Percentiles rank a stretch among this genome's conserved stretches.
These are phyloP conservation scores for Taenioides sp. DNA, from an alignment of 2,797 vertebrate species.

Conservation along the genomic window DNA sequence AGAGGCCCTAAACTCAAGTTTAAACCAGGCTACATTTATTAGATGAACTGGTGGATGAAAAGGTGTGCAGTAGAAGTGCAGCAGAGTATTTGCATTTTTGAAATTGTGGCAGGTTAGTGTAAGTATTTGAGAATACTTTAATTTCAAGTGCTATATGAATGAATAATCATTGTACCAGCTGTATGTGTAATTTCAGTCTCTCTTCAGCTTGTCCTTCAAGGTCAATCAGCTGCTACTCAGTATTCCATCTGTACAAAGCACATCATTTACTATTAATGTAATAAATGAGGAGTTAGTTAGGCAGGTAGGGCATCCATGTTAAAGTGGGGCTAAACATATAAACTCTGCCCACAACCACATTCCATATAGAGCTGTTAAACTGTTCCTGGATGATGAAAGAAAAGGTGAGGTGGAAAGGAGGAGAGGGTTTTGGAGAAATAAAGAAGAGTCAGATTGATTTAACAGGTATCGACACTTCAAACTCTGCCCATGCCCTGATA, in stretches of 20 bases:
- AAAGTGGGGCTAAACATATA: neutral
- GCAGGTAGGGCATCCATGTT: neutral
- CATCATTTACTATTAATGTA: neutral
- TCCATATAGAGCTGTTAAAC: too few species aligned
- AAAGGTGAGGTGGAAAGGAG: too few species aligned
- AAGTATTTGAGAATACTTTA: constrained; percentile 1
- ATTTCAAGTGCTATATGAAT: neutral
- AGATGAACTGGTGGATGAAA: constrained; percentile 52
- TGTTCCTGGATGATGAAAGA: too few species aligned
- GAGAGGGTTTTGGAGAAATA: too few species aligned
- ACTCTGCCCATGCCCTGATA: too few species aligned
- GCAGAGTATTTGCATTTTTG: constrained; percentile 52
- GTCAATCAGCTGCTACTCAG: too few species aligned
- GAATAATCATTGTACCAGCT: too few species aligned
- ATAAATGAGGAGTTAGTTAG: neutral
- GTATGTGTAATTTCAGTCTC: too few species aligned
- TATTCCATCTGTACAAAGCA: neutral
- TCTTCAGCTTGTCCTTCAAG: neutral
- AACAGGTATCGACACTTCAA: too few species aligned
- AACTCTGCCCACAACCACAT: too few species aligned
- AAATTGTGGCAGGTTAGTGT: constrained; percentile 14
- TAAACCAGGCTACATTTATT: constrained; percentile 64
- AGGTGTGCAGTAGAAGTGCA: neutral
- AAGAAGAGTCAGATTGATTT: too few species aligned
- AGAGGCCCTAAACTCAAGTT: constrained; percentile 56